A percentile compares a stretch with the other conserved stretches of the same genome.
phyloP scores from a whole-genome alignment of 1,140 invertebrate genomes.

The Stenopsyche tienmushanensis region DNA sequence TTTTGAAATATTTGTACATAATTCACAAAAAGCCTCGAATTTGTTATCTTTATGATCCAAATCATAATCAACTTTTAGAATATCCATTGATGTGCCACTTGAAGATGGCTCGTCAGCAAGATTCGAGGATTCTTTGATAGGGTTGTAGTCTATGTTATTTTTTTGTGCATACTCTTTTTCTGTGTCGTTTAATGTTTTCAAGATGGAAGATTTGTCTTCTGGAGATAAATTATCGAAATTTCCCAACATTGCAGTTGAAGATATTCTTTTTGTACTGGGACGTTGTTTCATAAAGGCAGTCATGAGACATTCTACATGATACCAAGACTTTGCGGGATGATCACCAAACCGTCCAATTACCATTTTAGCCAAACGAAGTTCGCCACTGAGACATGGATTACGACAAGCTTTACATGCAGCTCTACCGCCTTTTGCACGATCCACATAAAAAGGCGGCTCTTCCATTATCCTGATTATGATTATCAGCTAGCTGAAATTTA shows the following conservation, averaged over 20 bases:
- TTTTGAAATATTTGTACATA: conserved; percentile 76
- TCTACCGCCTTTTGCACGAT: conserved; percentile 75
- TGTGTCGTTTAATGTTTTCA: conserved; percentile 61
- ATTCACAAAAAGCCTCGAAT: conserved; percentile 74
- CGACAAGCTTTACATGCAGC: conserved; percentile 89
- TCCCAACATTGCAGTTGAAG: conserved; percentile 74
- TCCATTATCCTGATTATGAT: no score
- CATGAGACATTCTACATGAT: conserved; percentile 79
- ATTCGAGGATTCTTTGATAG: not conserved
- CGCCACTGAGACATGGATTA: conserved; percentile 70
- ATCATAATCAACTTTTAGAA: not conserved
- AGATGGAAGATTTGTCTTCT: conserved; percentile 68
- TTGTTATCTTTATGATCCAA: conserved; percentile 62
- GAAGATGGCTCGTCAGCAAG: not conserved
- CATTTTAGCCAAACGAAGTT: conserved; percentile 73
- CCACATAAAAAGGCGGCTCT: conserved; percentile 66
- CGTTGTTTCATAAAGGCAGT: conserved; percentile 76
- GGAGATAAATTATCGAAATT: conserved; percentile 69
- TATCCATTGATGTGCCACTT: not conserved
- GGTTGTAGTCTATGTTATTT: not conserved
- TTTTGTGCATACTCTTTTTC: conserved; percentile 47
- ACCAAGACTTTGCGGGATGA: conserved; percentile 86
- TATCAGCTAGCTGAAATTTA: no score
- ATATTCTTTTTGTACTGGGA: conserved; percentile 78
- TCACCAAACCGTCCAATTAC: conserved; percentile 77